Conservation (phyloP, 2,797 vertebrate genomes). For the Neosilurus hyrtlii region DNA sequence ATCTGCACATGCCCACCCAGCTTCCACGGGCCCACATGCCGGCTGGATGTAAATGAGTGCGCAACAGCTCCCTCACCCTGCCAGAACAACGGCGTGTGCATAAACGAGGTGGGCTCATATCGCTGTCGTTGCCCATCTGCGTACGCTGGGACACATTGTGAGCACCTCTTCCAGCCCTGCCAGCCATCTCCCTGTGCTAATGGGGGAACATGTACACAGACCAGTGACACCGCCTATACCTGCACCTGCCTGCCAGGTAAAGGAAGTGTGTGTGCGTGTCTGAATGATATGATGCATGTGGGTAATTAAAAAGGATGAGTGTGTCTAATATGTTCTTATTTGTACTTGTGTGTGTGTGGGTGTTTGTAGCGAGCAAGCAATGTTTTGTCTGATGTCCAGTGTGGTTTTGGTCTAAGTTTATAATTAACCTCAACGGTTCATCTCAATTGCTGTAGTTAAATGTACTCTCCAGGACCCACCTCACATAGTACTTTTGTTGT, state of each 20-base stretch:
- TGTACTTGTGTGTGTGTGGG: background rate
- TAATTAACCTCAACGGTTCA: constrained; percentile 46
- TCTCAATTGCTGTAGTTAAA: constrained; percentile 13
- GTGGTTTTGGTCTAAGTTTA: constrained; percentile 30
- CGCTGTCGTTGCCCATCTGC: constrained; percentile 82
- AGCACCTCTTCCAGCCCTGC: constrained; percentile 88
- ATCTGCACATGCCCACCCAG: constrained; percentile 80
- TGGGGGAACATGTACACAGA: constrained; percentile 92
- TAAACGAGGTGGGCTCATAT: constrained; percentile 89
- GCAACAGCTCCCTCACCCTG: constrained; percentile 74
- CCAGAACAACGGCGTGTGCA: constrained; percentile 80
- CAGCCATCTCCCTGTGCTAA: constrained; percentile 94
- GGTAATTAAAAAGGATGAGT: background rate
- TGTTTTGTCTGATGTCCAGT: background rate
- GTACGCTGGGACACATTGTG: constrained; percentile 83
- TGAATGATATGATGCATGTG: background rate
- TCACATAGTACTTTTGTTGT: background rate
- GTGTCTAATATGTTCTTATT: background rate
- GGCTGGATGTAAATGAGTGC: constrained; percentile 91
- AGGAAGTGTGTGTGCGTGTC: background rate
- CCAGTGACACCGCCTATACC: constrained; percentile 82
- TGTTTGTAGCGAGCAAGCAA: constrained; percentile 26
- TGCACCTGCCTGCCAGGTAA: constrained; percentile 92
- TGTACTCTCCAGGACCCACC: background rate
- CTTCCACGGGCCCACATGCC: constrained; percentile 90